Evolutionary conservation across 2,888 invertebrate genomes (phyloP), one percentile per base, ranked within the genome.

Genomic region (Belgica antarctica): DNA sequence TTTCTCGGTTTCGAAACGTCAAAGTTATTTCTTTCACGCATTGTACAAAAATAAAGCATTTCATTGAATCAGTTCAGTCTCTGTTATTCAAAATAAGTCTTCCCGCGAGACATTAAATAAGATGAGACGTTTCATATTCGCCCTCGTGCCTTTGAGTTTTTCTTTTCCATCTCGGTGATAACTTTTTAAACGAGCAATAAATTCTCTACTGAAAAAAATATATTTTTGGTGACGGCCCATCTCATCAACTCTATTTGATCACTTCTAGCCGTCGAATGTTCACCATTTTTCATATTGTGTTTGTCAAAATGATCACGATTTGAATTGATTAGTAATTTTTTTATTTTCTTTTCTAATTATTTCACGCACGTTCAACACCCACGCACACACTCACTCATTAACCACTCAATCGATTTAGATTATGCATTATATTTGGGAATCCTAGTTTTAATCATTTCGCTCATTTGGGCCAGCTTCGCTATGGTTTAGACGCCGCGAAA

Each of bases 401-500:
- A 2, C 22, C 52, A 52, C 52, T 8, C 22, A 41, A 41, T 41
- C 10, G 41, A 41, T n/a, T 57, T 68, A 57, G 47, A 68, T 68
- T 27, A 31, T 57, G 28, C 68, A 68, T 57, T 24, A 27, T 57
- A 57, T 68, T 57, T 57, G 68, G 68, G 52, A 28, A 57, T 68
- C 28, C 28, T 34, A n/a, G 17, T 68, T 19, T 68, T 66, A 66
- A 25, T 66, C 65, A 41, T 65, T 46, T 65, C 65, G 27, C 27
- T 66, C 22, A 28, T 66, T 22, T 22, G 22, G 52, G 17, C 8
- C 52, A 52, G 8, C 8, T 22, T 22, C 22, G 22, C 52, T 8
- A 52, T 52, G 52, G 22, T 22, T 17, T 52, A 52, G 12, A 52
- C 52, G n/a, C 12, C n/a, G 22, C 5, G 12, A 31, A 31, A 31